Evolutionary conservation across 2,797 vertebrate species (phyloP).

Genomic region (Perodicticus potto): DNA sequence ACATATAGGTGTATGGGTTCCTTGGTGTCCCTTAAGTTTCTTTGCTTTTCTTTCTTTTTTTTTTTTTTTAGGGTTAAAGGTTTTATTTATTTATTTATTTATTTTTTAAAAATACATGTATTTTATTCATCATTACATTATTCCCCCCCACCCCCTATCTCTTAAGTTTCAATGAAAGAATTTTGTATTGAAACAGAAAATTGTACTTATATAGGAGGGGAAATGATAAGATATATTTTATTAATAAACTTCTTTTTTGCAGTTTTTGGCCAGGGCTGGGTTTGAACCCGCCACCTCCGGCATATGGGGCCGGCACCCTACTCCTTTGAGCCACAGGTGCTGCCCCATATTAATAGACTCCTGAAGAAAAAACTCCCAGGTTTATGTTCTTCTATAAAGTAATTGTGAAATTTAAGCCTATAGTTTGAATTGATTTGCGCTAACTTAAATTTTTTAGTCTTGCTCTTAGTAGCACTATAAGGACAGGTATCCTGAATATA

Average conservation of each 20-base stretch:
- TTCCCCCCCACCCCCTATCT: too few species aligned
- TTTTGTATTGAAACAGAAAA: slow-evolving; percentile 45
- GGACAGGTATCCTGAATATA: not conserved
- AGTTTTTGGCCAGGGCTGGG: too few species aligned
- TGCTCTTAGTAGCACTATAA: slow-evolving; percentile 20
- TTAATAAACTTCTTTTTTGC: not conserved
- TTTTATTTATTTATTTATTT: too few species aligned
- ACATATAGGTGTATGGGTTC: too few species aligned
- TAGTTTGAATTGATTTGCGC: slow-evolving; percentile 50
- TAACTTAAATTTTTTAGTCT: slow-evolving; percentile 41
- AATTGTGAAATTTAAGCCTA: slow-evolving; percentile 28
- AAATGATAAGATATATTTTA: slow-evolving; percentile 8
- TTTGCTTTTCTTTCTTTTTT: too few species aligned
- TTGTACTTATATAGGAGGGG: not conserved
- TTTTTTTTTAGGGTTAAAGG: too few species aligned
- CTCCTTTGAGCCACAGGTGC: too few species aligned
- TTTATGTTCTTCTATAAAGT: slow-evolving; percentile 32
- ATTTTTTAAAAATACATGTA: too few species aligned
- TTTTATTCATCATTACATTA: too few species aligned
- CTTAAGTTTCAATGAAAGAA: not conserved
- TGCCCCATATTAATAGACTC: not conserved
- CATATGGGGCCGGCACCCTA: too few species aligned
- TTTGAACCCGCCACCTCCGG: too few species aligned
- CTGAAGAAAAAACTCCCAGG: not conserved
- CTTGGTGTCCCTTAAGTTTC: too few species aligned